Evolutionary conservation across 2,888 invertebrate genomes (phyloP).

Genomic region (Drosophila borealis): DNA sequence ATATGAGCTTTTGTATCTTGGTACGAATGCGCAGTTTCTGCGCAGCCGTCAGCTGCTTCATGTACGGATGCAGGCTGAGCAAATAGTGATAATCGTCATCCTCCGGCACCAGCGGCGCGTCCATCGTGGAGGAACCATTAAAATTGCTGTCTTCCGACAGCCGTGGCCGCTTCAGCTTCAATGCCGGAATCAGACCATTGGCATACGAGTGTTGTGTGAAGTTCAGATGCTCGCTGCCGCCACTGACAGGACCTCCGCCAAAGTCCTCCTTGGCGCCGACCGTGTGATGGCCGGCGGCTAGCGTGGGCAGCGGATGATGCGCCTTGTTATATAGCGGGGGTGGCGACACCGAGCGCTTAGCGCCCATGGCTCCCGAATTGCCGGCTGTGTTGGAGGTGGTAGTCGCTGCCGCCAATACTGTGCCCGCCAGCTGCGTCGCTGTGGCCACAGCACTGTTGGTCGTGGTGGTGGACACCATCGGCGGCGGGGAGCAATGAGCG

Average conservation of each 20-base stretch:
- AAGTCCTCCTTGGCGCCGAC: conserved; percentile 77
- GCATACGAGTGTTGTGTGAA: conserved; percentile 82
- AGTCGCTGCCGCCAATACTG: conserved; percentile 63
- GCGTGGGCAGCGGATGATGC: conserved; percentile 77
- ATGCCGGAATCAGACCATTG: conserved; percentile 82
- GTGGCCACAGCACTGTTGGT: conserved; percentile 48
- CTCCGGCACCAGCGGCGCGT: conserved; percentile 80
- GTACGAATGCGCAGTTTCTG: conserved; percentile 84
- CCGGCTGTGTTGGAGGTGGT: conserved; percentile 59
- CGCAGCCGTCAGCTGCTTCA: conserved; percentile 84
- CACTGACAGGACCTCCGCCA: conserved; percentile 26
- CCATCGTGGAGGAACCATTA: conserved; percentile 84
- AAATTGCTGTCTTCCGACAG: conserved; percentile 83
- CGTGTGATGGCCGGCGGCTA: conserved; percentile 58
- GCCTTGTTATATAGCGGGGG: conserved; percentile 82
- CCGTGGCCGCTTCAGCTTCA: conserved; percentile 83
- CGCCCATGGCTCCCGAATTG: conserved; percentile 46
- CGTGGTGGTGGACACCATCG: conserved; percentile 61
- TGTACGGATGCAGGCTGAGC: conserved; percentile 84
- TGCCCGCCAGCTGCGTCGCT: conserved; percentile 52
- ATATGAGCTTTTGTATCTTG: conserved; percentile 85
- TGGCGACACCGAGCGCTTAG: conserved; percentile 81
- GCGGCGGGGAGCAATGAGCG: conserved; percentile 63
- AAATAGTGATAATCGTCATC: conserved; percentile 85
- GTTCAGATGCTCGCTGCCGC: conserved; percentile 73